These are phyloP conservation scores for Mustela lutreola DNA, from an alignment of 2,113 vertebrate species.

Conservation along the genomic window DNA sequence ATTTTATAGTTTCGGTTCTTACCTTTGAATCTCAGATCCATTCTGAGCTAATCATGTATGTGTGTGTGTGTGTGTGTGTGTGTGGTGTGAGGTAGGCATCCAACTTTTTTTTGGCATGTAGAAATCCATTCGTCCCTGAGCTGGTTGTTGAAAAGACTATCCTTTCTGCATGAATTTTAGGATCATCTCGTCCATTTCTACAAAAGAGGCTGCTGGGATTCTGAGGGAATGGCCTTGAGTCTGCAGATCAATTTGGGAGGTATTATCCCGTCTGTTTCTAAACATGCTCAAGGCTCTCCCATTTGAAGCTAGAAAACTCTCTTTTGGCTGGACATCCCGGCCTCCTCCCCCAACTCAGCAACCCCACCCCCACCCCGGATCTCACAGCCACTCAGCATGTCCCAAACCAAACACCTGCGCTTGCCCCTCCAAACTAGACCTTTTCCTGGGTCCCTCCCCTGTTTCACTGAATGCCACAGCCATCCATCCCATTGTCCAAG, in stretches of 20 bases:
- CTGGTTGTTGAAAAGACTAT: not conserved
- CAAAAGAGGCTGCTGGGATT: constrained; percentile 11
- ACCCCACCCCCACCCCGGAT: not conserved
- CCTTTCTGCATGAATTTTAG: constrained; percentile 29
- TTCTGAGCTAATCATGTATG: constrained; percentile 8
- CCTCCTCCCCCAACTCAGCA: not conserved
- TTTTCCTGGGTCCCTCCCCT: not conserved
- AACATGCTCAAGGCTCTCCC: constrained; percentile 35
- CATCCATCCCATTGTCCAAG: not conserved
- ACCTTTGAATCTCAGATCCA: not conserved
- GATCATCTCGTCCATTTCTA: constrained; percentile 15
- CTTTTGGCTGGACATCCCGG: not conserved
- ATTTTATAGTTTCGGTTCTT: not conserved
- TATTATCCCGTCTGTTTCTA: constrained; percentile 21
- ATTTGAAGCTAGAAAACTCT: constrained; percentile 35
- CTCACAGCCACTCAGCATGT: not conserved
- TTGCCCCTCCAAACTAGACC: not conserved
- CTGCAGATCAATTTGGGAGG: not conserved
- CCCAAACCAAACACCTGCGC: not conserved
- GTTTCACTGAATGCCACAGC: not conserved
- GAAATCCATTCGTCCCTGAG: not conserved
- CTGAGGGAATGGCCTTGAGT: constrained; percentile 12
- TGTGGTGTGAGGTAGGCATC: not conserved
- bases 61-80: not conserved
- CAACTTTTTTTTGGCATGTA: not conserved